Evolutionary conservation across 2,797 vertebrate genomes (phyloP), one percentile per base, ranked within the genome.

Genomic region (Valencia hispanica): DNA sequence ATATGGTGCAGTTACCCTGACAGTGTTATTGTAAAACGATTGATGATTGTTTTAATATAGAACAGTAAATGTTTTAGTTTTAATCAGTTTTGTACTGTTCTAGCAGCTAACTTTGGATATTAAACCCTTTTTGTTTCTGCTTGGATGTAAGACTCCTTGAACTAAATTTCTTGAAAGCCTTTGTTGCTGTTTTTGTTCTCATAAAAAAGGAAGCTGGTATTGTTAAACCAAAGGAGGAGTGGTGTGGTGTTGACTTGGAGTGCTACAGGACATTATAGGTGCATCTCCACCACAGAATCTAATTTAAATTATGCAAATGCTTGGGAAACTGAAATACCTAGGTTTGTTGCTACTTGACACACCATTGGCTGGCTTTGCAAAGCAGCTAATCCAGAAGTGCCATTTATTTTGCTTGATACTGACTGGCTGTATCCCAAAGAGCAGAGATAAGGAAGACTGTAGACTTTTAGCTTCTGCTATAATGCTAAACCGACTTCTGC

Each of bases 71-170:
- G 47, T 50, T 18, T 9, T 70, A 34, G 25, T 68, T 45, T 41
- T 32, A 20, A 36, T 74, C 1, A 18, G 34, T 65, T 63, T 25
- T 48, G 65, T 70, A 8, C 20, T 68, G 43, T 32, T 34, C 25
- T 59, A 72, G 22, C 50, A 55, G 59, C 61, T 17, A 15, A 39
- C 55, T 48, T 63, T 69, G 30, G 48, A 57, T 61, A 5, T 57
- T 74, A 50, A 9, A 34, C 51, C 27, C 63, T 65, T 81, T 55
- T 72, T 70, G 55, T 41, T 73, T 74, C 11, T 32, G 27, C 41
- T 27, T 59, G 30, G 65, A 69, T 51, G 34, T 65, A 41, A n/a
- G n/a, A n/a, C n/a, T n/a, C n/a, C n/a, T n/a, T n/a, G n/a, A n/a
- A n/a, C n/a, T n/a, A n/a, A n/a, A n/a, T n/a, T n/a, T n/a, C n/a